Evolutionary conservation across 53 echinoderm and acorn worm species (phyloP).

Genomic region (Crossaster papposus): DNA sequence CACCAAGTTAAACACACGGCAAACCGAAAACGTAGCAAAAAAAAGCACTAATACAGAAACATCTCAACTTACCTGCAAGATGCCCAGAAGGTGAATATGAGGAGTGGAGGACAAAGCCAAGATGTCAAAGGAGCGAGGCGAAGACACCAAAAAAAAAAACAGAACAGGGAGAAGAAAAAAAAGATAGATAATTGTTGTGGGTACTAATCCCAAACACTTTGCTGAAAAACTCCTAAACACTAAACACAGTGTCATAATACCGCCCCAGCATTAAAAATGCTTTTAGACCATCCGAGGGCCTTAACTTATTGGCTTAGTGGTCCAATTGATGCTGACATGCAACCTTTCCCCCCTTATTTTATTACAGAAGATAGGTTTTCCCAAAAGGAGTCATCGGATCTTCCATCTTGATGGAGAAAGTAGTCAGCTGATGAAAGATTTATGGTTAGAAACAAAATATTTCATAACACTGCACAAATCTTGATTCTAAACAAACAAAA

Average conservation of each 20-base stretch:
- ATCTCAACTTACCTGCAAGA: conserved; percentile 7
- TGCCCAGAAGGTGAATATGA: not conserved
- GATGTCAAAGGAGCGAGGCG: not conserved
- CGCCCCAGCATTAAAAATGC: conserved; percentile 3
- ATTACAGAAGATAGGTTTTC: not conserved
- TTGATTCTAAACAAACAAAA: not conserved
- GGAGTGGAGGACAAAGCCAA: not conserved
- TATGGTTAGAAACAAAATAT: not conserved
- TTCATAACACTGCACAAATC: not conserved
- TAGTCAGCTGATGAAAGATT: not conserved
- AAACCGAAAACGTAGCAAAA: not conserved
- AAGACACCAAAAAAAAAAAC: not conserved
- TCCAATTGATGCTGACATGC: not conserved
- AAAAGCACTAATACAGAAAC: not conserved
- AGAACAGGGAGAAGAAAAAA: conserved; percentile 15
- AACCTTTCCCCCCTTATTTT: not conserved
- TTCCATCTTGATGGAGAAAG: not conserved
- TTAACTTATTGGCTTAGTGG: not conserved
- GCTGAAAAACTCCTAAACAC: not conserved
- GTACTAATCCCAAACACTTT: conserved; percentile 2
- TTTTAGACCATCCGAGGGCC: not conserved
- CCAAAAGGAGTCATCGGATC: not conserved
- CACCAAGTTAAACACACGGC: no score
- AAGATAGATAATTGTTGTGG: not conserved
- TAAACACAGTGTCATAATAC: not conserved